Percentiles rank a stretch among this genome's conserved stretches.
These are phyloP conservation scores for Amniataba percoides DNA, from an alignment of 2,797 vertebrate species.

Conservation along the genomic window DNA sequence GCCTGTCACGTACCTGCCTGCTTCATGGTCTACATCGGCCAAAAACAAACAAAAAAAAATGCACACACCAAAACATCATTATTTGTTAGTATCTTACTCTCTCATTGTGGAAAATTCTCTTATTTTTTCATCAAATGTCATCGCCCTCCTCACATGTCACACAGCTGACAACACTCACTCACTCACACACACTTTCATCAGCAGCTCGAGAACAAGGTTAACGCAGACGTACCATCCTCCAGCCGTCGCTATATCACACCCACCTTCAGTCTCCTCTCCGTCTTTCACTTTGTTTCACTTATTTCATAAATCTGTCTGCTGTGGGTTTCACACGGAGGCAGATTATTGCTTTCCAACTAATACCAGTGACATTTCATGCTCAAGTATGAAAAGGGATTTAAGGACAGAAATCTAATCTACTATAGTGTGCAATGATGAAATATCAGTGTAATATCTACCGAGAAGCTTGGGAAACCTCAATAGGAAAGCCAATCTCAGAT, in stretches of 20 bases:
- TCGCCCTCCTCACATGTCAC: not conserved
- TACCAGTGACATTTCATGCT: slow-evolving; percentile 71
- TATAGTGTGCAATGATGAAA: slow-evolving; percentile 73
- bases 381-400: slow-evolving; percentile 75
- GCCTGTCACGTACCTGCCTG: no score
- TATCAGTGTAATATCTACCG: slow-evolving; percentile 76
- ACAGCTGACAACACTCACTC: not conserved
- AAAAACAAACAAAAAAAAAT: no score
- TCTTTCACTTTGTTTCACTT: slow-evolving; percentile 44
- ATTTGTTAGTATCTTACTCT: not conserved
- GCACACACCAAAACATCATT: not conserved
- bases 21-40: no score
- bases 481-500: slow-evolving; percentile 51
- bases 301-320: slow-evolving; percentile 53
- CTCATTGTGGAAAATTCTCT: not conserved
- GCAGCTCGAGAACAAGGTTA: slow-evolving; percentile 20
- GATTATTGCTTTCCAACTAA: slow-evolving; percentile 77
- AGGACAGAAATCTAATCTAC: slow-evolving; percentile 77
- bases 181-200: slow-evolving; percentile 16
- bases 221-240: slow-evolving; percentile 13
- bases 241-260: not conserved
- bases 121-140: not conserved
- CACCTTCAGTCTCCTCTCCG: not conserved
- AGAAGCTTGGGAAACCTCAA: slow-evolving; percentile 63
- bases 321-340: slow-evolving; percentile 56